Base-by-base conservation (phyloP, 2,888 invertebrate genomes). In the Microctonus hyperodae region DNA sequence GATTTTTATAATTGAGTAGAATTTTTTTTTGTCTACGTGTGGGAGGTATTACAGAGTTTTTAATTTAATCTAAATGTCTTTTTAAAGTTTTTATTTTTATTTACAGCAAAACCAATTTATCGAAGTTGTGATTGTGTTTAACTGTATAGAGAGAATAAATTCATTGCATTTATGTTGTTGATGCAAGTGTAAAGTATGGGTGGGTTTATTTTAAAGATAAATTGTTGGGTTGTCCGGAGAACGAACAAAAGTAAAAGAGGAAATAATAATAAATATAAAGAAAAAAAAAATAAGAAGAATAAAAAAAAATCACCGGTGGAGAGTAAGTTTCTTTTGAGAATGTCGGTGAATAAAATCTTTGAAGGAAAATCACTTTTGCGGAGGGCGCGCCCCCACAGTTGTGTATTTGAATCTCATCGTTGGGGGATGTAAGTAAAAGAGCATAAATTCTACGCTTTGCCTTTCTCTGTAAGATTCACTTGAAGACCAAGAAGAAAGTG, bases 321-420 rank as follows among this genome's bases (percentile, higher is more conserved):
- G 44, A n/a, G 16, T 44, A 44, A 44, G 16, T 44, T 16, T 44
- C 44, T 44, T 44, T 53, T 53, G 53, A 25, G 23, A 53, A n/a
- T 9, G 53, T n/a, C 28, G 13, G 51, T 23, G 22, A 50, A 61
- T 61, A 50, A 61, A 61, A 61, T 61, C 61, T 61, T 51, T 61
- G 50, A 51, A 61, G 61, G 25, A 13, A 61, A 61, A 61, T 61
- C 48, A 51, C 33, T 50, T 61, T 10, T 61, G 25, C 35, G 20
- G 20, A 60, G 48, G 59, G 59, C 59, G 59, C 23, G 13, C 44
- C 59, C 48, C 25, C 25, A 31, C 33, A 33, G 59, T 25, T 22
- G n/a, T 6, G 22, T 16, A 44, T 55, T 55, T 55, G n/a, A 55
- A 55, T 55, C 31, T 55, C 25, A 51, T 51, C 51, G 23, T 25